A percentile compares a stretch with the other conserved stretches of the same genome.
phyloP scores from a whole-genome alignment of 2,888 invertebrate species.

The Xanthorhoe designata region DNA sequence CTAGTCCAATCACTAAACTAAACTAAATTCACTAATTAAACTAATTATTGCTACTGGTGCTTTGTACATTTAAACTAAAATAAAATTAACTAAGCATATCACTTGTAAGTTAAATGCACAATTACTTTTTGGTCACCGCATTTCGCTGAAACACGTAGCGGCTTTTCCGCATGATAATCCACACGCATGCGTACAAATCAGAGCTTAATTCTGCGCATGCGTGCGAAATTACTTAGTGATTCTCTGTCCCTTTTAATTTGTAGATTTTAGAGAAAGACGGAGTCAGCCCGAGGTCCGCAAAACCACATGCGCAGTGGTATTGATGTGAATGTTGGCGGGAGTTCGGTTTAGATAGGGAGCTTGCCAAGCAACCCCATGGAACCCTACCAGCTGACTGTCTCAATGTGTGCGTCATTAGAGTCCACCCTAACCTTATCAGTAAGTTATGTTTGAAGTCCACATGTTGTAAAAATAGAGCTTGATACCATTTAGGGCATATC shows the following conservation, averaged over 20 bases:
- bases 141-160: constrained; percentile 44
- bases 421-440: constrained; percentile 1
- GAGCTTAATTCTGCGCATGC: constrained; percentile 67
- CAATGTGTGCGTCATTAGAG: constrained; percentile 4
- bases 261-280: constrained; percentile 55
- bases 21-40: constrained; percentile 11
- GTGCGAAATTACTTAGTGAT: constrained; percentile 66
- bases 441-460: neutral
- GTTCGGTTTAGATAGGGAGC: constrained; percentile 32
- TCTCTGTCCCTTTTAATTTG: constrained; percentile 55
- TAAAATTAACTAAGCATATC: constrained; percentile 32
- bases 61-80: constrained; percentile 29
- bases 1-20: constrained; percentile 27
- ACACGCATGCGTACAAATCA: constrained; percentile 73
- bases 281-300: constrained; percentile 46
- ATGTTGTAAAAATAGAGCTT: neutral
- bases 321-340: constrained; percentile 79
- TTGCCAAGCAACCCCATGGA: constrained; percentile 15
- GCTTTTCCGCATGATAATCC: constrained; percentile 50
- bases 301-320: constrained; percentile 80
- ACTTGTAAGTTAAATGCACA: constrained; percentile 45
- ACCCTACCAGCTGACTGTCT: constrained; percentile 26
- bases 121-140: constrained; percentile 54
- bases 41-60: constrained; percentile 19
- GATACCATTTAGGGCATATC: neutral